Percentiles rank a stretch among this genome's conserved stretches.
These are phyloP conservation scores for Coelinius sp. DNA, from an alignment of 2,888 invertebrate genomes.

Conservation along the genomic window DNA sequence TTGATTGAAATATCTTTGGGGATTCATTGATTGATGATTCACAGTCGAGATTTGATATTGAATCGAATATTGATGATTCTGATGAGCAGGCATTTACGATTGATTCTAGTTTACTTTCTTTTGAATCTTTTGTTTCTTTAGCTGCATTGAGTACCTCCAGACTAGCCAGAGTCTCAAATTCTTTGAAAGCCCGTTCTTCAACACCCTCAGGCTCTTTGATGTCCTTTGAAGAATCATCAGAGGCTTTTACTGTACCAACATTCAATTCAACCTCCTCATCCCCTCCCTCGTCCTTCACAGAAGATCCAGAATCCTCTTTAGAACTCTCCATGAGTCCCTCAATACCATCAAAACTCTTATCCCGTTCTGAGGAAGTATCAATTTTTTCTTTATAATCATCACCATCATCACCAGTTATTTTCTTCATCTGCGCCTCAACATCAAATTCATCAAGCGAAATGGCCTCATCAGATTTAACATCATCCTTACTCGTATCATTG, in stretches of 20 bases:
- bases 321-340: constrained; percentile 69
- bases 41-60: constrained; percentile 57
- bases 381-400: constrained; percentile 66
- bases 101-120: constrained; percentile 21
- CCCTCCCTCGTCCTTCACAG: constrained; percentile 43
- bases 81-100: constrained; percentile 44
- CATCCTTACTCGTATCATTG: constrained; percentile 49
- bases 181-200: constrained; percentile 57
- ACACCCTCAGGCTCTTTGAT: constrained; percentile 34
- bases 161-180: constrained; percentile 50
- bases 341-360: constrained; percentile 65
- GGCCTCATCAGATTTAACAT: constrained; percentile 57
- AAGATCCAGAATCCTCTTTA: constrained; percentile 65
- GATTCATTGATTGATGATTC: constrained; percentile 51
- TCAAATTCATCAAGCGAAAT: constrained; percentile 67
- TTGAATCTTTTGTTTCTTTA: background rate
- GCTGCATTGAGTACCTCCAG: constrained; percentile 42
- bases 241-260: constrained; percentile 18
- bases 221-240: background rate
- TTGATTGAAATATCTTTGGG: constrained; percentile 62
- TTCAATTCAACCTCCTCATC: constrained; percentile 38
- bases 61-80: constrained; percentile 61
- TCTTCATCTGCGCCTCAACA: constrained; percentile 68
- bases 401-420: constrained; percentile 67
- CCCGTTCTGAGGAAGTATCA: constrained; percentile 60